These are phyloP conservation scores for Lypha dubia DNA, from an alignment of 2,888 invertebrate genomes.

Conservation along the genomic window DNA sequence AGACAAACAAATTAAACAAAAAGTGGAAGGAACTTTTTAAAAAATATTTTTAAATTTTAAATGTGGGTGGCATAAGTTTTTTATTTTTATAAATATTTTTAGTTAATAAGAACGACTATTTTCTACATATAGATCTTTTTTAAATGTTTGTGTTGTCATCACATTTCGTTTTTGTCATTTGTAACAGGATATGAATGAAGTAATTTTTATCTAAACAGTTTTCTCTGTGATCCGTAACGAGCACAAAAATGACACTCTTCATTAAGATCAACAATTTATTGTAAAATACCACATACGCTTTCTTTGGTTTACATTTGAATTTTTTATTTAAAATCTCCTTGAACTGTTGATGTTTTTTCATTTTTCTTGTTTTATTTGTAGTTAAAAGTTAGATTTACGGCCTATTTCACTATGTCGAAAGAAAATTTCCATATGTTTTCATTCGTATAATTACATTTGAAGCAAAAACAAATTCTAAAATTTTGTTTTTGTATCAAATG, in stretches of 20 bases:
- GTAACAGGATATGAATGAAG: background rate
- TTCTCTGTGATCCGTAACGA: constrained; percentile 49
- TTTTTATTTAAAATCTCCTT: constrained; percentile 29
- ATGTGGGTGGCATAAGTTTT: constrained; percentile 67
- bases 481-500: no score
- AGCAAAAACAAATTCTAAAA: no score
- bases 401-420: no score
- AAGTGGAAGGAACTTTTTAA: constrained; percentile 28
- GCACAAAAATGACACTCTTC: constrained; percentile 32
- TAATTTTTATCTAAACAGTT: constrained; percentile 26
- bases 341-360: constrained; percentile 59
- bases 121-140: background rate
- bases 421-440: no score
- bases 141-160: background rate
- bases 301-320: constrained; percentile 13
- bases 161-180: background rate
- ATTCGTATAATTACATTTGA: no score
- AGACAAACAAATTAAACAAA: background rate
- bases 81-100: constrained; percentile 31
- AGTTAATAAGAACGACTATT: constrained; percentile 1
- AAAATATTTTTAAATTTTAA: constrained; percentile 41
- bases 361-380: constrained; percentile 50
- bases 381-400: constrained; percentile 46
- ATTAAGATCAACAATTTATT: constrained; percentile 42
- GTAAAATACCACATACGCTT: constrained; percentile 26